Conservation (phyloP, 37 sponge, comb jelly and placozoan species). For the Spongia lamella region DNA sequence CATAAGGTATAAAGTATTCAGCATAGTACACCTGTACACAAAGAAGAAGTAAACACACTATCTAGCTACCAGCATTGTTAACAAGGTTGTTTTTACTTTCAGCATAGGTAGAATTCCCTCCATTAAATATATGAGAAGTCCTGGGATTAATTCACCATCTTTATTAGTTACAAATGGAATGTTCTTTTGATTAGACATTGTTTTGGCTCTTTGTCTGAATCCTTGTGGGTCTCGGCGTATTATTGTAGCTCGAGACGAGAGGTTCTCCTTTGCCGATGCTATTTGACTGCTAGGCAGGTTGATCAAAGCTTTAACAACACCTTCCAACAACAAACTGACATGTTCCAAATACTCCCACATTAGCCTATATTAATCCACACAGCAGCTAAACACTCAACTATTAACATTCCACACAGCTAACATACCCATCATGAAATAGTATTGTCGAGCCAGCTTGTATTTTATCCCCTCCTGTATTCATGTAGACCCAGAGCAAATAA, state of each 20-base stretch:
- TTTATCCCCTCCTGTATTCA: constrained; percentile 55
- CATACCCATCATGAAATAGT: constrained; percentile 35
- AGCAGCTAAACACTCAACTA: too few relatives aligned
- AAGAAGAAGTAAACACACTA: too few relatives aligned
- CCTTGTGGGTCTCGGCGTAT: too few relatives aligned
- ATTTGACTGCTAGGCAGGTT: constrained; percentile 5
- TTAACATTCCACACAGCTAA: too few relatives aligned
- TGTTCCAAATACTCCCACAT: constrained; percentile 40
- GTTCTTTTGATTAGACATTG: neutral
- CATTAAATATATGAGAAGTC: neutral
- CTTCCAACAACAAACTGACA: neutral
- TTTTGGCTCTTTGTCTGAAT: too few relatives aligned
- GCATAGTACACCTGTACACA: too few relatives aligned
- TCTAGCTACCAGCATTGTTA: too few relatives aligned
- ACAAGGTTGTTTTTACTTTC: too few relatives aligned
- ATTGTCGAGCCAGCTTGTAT: constrained; percentile 22
- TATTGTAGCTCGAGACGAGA: neutral
- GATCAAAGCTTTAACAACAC: constrained; percentile 5
- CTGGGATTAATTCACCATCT: constrained; percentile 26
- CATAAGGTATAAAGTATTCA: too few relatives aligned
- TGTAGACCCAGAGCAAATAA: constrained; percentile 71
- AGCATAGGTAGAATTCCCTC: too few relatives aligned
- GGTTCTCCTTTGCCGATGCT: neutral
- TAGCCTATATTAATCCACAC: constrained; percentile 2
- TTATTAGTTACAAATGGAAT: constrained; percentile 16